Evolutionary conservation across 2,113 vertebrate genomes (phyloP), one percentile per base, ranked within the genome.

Genomic region (Elephas maximus): DNA sequence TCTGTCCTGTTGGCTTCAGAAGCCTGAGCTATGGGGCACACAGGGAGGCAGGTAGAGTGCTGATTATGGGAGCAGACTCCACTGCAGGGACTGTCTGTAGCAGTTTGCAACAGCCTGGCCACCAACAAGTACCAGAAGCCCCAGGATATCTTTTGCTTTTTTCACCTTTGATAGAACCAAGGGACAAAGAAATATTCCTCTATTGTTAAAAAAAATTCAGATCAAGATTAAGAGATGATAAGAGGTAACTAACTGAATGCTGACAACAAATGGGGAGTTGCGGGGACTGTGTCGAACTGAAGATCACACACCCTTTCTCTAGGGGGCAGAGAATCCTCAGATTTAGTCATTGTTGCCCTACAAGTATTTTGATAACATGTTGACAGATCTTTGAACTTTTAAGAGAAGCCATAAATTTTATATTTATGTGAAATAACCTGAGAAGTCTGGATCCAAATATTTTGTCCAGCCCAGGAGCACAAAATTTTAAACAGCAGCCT

Each of bases 361-460:
- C 45, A 78, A 69, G 12, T 21, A 69, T 18, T 8, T 44, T 87
- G 33, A 14, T 69, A 51, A 8, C 41, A 5, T 57, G 2, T 33
- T 94, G 65, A 57, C 24, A 78, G 4, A 62, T 21, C 14, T 82
- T 96, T 86, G 45, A 1, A 28, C 51, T 89, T 94, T 71, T 28
- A 82, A 65, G 44, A 65, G 28, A 88, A 82, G 10, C n/a, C 60
- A 51, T 71, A 84, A 78, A 51, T 30, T 91, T 88, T 76, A 88
- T 45, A 20, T 91, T 88, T 76, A 88, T 45, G 26, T 89, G 57
- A 95, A 93, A 53, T 88, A 53, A 92, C 44, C 37, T 18, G 48
- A 90, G 86, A 83, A 90, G 45, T 1, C 20, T 89, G 26, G 26
- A 83, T 95, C 60, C 78, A 62, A 62, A 26, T 79, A 23, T 62